Percentiles rank a stretch among this genome's conserved stretches.
These are phyloP conservation scores for Dryoscopus gambensis DNA, from an alignment of 2,113 vertebrate genomes.

Conservation along the genomic window DNA sequence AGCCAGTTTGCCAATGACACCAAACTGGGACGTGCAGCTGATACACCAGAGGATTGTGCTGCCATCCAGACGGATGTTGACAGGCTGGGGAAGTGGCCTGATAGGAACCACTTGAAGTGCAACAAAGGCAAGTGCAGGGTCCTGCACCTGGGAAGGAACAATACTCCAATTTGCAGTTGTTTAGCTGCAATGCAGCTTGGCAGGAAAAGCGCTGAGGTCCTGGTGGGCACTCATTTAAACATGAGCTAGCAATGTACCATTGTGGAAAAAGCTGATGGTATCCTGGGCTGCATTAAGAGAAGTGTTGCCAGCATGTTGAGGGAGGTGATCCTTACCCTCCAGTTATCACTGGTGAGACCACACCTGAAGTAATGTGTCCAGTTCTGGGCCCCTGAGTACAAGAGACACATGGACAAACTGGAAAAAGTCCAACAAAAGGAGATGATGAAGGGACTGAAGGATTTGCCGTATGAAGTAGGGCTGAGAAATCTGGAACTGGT, in stretches of 20 bases:
- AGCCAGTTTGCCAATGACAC: background rate
- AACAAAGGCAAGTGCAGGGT: background rate
- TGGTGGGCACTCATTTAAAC: background rate
- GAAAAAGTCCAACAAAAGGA: background rate
- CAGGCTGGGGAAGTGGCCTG: background rate
- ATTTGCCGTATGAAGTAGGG: background rate
- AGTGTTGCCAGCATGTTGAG: background rate
- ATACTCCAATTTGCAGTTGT: background rate
- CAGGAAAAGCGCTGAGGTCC: background rate
- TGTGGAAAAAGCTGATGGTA: background rate
- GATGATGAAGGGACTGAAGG: background rate
- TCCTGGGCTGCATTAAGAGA: background rate
- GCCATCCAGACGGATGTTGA: background rate
- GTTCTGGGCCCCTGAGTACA: background rate
- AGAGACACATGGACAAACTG: background rate
- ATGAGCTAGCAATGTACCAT: background rate
- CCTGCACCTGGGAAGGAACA: background rate
- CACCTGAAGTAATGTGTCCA: background rate
- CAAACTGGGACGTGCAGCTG: background rate
- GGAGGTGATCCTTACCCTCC: background rate
- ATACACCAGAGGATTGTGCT: background rate
- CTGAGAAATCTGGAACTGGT: background rate
- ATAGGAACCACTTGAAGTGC: background rate
- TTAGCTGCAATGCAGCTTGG: fast-evolving
- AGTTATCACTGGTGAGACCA: background rate